Percentiles rank a stretch among this genome's conserved stretches.
Conservation (phyloP, 1,140 invertebrate species). For the Myzus persicae region DNA sequence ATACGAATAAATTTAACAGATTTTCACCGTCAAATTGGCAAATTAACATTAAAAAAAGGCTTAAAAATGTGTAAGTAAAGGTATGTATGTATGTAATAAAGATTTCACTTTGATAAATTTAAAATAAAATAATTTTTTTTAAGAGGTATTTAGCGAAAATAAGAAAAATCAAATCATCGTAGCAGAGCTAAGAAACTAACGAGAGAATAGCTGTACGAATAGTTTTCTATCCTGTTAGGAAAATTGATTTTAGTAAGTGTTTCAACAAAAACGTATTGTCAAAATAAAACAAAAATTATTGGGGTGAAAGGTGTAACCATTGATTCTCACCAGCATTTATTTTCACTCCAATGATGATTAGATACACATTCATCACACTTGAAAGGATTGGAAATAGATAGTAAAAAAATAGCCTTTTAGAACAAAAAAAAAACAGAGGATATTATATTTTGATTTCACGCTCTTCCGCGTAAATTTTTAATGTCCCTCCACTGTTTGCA, state of each 20-base stretch:
- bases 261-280: background rate
- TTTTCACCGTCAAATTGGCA: background rate
- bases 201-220: background rate
- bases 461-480: background rate
- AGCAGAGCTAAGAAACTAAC: background rate
- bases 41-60: background rate
- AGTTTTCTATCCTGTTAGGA: background rate
- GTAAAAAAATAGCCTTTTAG: background rate
- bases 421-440: background rate
- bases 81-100: background rate
- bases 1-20: background rate
- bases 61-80: background rate
- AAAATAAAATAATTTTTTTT: no score
- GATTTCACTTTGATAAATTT: background rate
- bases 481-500: background rate
- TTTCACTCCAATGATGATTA: background rate
- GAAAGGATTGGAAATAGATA: background rate
- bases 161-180: background rate
- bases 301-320: background rate
- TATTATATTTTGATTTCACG: background rate
- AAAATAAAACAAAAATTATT: background rate
- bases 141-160: no score
- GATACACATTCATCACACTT: constrained; percentile 1
- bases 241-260: background rate
- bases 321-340: background rate